These are phyloP conservation scores for Parochlus steinenii DNA, from an alignment of 2,888 invertebrate species.

Conservation along the genomic window DNA sequence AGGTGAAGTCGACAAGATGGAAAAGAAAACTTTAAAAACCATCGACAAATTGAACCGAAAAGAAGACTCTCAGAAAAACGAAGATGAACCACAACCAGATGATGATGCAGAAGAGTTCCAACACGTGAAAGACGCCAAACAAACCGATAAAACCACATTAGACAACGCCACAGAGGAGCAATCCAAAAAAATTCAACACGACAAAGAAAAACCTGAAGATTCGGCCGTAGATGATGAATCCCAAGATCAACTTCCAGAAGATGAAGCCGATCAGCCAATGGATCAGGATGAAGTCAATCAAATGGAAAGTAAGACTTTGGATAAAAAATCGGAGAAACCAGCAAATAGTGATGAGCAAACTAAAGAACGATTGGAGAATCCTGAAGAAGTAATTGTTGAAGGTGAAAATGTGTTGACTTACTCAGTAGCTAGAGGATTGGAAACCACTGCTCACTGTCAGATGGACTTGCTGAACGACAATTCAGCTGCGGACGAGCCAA, in stretches of 20 bases:
- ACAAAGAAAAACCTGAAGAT: slow-evolving; percentile 41
- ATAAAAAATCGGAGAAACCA: slow-evolving; percentile 25
- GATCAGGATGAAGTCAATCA: slow-evolving; percentile 24
- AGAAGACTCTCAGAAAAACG: slow-evolving; percentile 25
- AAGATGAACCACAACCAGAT: slow-evolving; percentile 33
- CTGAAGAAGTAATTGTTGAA: slow-evolving; percentile 45
- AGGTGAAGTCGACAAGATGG: slow-evolving; percentile 25
- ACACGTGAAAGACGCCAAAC: slow-evolving; percentile 66
- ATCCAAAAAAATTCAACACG: slow-evolving; percentile 39
- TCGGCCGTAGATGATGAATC: slow-evolving; percentile 37
- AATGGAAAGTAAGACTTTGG: slow-evolving; percentile 33
- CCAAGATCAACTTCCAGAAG: slow-evolving; percentile 28
- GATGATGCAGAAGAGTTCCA: slow-evolving; percentile 43
- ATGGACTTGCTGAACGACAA: slow-evolving; percentile 23
- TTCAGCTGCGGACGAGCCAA: slow-evolving; percentile 20
- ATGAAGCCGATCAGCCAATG: slow-evolving; percentile 27
- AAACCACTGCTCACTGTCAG: slow-evolving; percentile 61
- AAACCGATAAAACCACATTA: slow-evolving; percentile 51
- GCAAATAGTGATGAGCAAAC: slow-evolving; percentile 26
- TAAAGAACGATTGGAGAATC: slow-evolving; percentile 33
- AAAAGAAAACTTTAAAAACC: slow-evolving; percentile 32
- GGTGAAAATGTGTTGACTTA: slow-evolving; percentile 55
- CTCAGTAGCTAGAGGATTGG: slow-evolving; percentile 46
- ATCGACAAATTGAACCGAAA: slow-evolving; percentile 32
- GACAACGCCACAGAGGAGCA: slow-evolving; percentile 75